Evolutionary conservation across 2,113 vertebrate species (phyloP).

Genomic region (Leptodactylus fuscus): DNA sequence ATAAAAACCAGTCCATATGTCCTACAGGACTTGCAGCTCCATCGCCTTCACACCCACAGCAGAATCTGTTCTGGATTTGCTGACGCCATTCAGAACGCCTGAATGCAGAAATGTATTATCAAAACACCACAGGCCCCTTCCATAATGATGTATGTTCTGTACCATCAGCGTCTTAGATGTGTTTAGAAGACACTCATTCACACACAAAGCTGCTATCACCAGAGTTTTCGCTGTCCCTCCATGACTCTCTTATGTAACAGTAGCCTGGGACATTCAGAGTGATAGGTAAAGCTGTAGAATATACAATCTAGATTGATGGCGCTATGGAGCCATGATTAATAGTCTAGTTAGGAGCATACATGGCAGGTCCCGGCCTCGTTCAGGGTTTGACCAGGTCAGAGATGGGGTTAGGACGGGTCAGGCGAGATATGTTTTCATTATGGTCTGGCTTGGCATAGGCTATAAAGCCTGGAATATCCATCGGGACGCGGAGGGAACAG

Average conservation of each 20-base stretch:
- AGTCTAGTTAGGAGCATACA: background rate
- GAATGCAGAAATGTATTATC: background rate
- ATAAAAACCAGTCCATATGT: background rate
- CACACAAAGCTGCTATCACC: background rate
- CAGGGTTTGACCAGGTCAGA: background rate
- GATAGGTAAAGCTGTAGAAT: background rate
- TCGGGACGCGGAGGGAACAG: slow-evolving; percentile 1
- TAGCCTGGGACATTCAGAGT: background rate
- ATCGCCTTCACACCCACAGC: background rate
- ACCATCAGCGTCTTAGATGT: background rate
- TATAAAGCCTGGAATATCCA: background rate
- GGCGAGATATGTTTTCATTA: background rate
- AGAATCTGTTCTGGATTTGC: background rate
- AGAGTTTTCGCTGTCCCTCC: background rate
- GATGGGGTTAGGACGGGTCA: slow-evolving; percentile 10
- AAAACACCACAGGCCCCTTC: background rate
- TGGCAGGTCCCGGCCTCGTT: background rate
- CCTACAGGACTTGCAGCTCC: background rate
- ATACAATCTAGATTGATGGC: background rate
- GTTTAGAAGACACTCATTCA: background rate
- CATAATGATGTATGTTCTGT: slow-evolving; percentile 1
- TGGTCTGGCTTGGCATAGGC: background rate
- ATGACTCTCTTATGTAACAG: background rate
- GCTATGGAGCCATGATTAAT: background rate
- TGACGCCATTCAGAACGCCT: background rate